Base-by-base conservation (phyloP, 2,888 invertebrate genomes). In the Coelogynopora nodosa region DNA sequence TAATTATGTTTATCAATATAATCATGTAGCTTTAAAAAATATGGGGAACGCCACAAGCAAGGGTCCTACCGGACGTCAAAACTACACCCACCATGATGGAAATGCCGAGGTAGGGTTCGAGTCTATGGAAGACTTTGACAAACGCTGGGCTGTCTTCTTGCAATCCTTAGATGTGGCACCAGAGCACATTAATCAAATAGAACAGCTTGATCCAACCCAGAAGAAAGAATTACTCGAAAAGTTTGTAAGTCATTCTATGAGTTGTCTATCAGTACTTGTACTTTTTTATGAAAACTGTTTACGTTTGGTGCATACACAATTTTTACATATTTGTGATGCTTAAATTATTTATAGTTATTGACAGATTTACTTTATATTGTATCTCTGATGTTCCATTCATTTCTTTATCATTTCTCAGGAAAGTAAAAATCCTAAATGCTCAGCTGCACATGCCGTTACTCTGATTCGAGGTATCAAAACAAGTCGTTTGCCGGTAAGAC, bases 361-460 rank as follows among this genome's bases (percentile, higher is more conserved):
- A n/a, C n/a, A n/a, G n/a, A n/a, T n/a, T n/a, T n/a, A n/a, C n/a
- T n/a, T n/a, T n/a, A n/a, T n/a, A n/a, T n/a, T n/a, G n/a, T n/a
- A n/a, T n/a, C n/a, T n/a, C n/a, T n/a, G n/a, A n/a, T n/a, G n/a
- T n/a, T n/a, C n/a, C n/a, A n/a, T n/a, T n/a, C n/a, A n/a, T n/a
- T n/a, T n/a, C n/a, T n/a, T n/a, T n/a, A n/a, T n/a, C n/a, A n/a
- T n/a, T n/a, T n/a, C 31, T 2, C 28, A 86, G 86, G 81, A 31
- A n/a, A 31, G 31, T n/a, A 85, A 86, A 31, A 86, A 86, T 31
- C 80, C 80, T n/a, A 86, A 85, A 85, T 82, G 29, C 27, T 86
- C 86, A 13, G 86, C 86, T 31, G 84, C 31, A 29, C 86, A 86
- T 86, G 84, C 84, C 23, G 86, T 86, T 18, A 85, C 86, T 26